Percentiles rank a stretch among this genome's conserved stretches.
Evolutionary conservation across 2,888 invertebrate genomes (phyloP).

Genomic region (Drosophila mulleri): DNA sequence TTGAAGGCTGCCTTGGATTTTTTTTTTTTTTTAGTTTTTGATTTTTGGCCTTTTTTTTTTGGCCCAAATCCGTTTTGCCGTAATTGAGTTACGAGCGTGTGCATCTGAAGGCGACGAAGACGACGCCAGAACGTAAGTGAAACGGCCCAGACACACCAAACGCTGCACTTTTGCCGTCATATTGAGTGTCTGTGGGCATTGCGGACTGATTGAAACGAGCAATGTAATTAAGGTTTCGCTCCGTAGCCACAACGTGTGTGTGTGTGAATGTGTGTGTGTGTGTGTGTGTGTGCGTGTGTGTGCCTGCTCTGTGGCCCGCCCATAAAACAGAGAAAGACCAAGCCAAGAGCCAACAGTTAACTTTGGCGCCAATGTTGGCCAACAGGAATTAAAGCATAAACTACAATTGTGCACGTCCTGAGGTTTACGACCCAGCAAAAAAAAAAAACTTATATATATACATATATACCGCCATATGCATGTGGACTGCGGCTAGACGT

Average conservation of each 20-base stretch:
- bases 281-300: constrained; percentile 6
- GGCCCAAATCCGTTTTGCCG: constrained; percentile 55
- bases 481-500: constrained; percentile 3
- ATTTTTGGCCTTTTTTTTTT: background rate
- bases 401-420: constrained; percentile 62
- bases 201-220: constrained; percentile 51
- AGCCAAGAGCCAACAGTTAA: constrained; percentile 17
- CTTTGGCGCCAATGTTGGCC: constrained; percentile 32
- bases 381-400: constrained; percentile 60
- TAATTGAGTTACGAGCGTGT: constrained; percentile 69
- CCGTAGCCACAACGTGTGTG: constrained; percentile 9
- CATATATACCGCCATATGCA: background rate
- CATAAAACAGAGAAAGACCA: constrained; percentile 48
- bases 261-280: constrained; percentile 5
- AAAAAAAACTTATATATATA: too few species aligned
- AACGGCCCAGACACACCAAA: constrained; percentile 22
- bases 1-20: background rate
- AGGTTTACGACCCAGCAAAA: constrained; percentile 48
- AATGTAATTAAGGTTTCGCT: constrained; percentile 54
- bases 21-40: background rate
- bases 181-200: constrained; percentile 27
- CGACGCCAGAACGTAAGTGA: constrained; percentile 8
- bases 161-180: constrained; percentile 40
- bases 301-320: constrained; percentile 15
- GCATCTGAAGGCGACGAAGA: constrained; percentile 6